A percentile compares a stretch with the other conserved stretches of the same genome.
phyloP scores from a whole-genome alignment of 2,113 vertebrate genomes.

The Malurus elegans region DNA sequence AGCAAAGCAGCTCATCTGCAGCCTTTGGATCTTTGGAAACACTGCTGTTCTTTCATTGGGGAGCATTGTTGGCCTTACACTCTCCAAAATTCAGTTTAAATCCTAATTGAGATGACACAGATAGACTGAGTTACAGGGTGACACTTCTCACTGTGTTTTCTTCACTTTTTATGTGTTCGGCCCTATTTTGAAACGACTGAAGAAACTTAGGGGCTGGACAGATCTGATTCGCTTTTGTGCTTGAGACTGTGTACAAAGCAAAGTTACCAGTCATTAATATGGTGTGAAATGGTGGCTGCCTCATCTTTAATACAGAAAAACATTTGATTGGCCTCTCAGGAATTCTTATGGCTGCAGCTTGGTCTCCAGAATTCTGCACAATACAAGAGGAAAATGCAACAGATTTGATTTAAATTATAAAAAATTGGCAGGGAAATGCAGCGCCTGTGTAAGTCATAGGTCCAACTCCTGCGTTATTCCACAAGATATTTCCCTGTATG shows the following conservation, averaged over 20 bases:
- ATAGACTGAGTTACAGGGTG: background rate
- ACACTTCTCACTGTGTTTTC: background rate
- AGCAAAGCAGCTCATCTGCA: background rate
- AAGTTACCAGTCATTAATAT: background rate
- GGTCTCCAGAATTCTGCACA: background rate
- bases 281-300: background rate
- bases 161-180: background rate
- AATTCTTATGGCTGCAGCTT: background rate
- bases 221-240: background rate
- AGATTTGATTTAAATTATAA: background rate
- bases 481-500: accelerated
- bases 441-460: accelerated
- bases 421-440: background rate
- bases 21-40: background rate
- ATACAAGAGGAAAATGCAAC: background rate
- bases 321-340: background rate
- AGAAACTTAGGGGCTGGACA: background rate
- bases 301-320: background rate
- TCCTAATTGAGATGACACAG: background rate
- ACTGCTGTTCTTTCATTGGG: accelerated
- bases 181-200: background rate
- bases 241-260: background rate
- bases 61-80: background rate
- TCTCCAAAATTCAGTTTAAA: background rate
- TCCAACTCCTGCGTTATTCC: background rate